phyloP scores from a whole-genome alignment of 2,113 vertebrate genomes.

The Piaya cayana region DNA sequence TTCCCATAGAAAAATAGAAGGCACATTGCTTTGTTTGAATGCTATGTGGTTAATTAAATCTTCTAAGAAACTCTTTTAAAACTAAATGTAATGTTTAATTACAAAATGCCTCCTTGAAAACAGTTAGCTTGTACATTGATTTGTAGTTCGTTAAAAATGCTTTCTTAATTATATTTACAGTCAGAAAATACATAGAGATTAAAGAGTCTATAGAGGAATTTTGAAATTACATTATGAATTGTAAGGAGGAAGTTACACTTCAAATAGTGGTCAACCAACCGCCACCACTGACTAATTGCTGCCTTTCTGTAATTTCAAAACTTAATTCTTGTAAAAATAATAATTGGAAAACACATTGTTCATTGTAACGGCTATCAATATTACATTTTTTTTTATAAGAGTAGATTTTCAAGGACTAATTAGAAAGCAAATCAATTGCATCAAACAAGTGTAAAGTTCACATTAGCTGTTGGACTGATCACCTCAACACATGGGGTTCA shows the following conservation, averaged over 20 bases:
- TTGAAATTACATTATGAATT: slow-evolving; percentile 44
- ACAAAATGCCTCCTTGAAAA: slow-evolving; percentile 73
- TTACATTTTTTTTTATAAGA: slow-evolving; percentile 33
- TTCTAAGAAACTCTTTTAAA: slow-evolving; percentile 73
- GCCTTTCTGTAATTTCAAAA: slow-evolving; percentile 3
- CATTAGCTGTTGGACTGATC: slow-evolving; percentile 25
- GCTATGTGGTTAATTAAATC: slow-evolving; percentile 72
- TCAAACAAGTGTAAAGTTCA: slow-evolving; percentile 25
- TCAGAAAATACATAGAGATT: slow-evolving; percentile 58
- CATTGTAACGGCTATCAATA: slow-evolving; percentile 32
- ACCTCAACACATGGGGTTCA: slow-evolving; percentile 77
- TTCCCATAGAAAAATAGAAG: slow-evolving; percentile 64
- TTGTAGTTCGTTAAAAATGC: slow-evolving; percentile 64
- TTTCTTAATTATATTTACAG: slow-evolving; percentile 66
- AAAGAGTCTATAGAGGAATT: slow-evolving; percentile 46
- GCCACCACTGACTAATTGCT: slow-evolving; percentile 18
- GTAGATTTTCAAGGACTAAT: slow-evolving; percentile 62
- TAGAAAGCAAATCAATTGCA: slow-evolving; percentile 65
- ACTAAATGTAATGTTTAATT: slow-evolving; percentile 78
- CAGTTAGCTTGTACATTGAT: slow-evolving; percentile 61
- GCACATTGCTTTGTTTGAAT: slow-evolving; percentile 59
- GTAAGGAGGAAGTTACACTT: slow-evolving; percentile 54
- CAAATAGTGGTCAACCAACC: slow-evolving; percentile 42
- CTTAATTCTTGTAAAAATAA: slow-evolving; percentile 55
- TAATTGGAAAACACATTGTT: slow-evolving; percentile 47